Conservation (phyloP, 2,888 invertebrate species). For the Gryllus longicercus region DNA sequence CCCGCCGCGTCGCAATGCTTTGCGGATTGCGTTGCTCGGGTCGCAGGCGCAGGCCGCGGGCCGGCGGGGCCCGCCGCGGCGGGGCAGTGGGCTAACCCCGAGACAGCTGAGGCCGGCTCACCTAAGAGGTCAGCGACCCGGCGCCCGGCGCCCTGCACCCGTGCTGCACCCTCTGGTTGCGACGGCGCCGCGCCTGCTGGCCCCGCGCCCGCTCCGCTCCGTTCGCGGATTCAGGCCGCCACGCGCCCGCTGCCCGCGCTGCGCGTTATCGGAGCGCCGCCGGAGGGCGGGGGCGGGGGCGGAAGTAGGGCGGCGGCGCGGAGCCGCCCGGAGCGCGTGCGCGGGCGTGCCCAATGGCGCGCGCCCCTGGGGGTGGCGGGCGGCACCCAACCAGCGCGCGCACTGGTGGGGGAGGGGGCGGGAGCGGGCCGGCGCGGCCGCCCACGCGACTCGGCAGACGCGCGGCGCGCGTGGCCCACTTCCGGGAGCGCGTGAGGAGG, state of each 20-base stretch:
- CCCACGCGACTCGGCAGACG: background rate
- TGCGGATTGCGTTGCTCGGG: too few relatives aligned
- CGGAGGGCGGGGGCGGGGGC: background rate
- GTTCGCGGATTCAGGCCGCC: background rate
- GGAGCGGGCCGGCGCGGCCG: background rate
- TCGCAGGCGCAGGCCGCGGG: too few relatives aligned
- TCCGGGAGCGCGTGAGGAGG: background rate
- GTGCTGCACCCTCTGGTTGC: background rate
- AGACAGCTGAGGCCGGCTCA: too few relatives aligned
- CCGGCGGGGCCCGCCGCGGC: too few relatives aligned
- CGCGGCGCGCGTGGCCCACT: background rate
- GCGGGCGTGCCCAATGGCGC: background rate
- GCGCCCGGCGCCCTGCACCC: too few relatives aligned
- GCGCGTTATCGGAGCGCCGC: too few relatives aligned
- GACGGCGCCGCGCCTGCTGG: background rate
- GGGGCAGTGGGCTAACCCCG: too few relatives aligned
- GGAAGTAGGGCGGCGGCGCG: background rate
- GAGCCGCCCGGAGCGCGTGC: background rate
- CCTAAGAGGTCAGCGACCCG: too few relatives aligned
- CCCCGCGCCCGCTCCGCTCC: constrained; percentile 4
- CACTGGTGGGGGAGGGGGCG: constrained; percentile 19
- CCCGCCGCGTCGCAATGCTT: too few relatives aligned
- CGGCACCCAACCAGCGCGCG: constrained; percentile 1
- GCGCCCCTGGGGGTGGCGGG: background rate
- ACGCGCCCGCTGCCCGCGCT: background rate